Conservation (phyloP, 2,113 vertebrate species). For the Hassar affinis region DNA sequence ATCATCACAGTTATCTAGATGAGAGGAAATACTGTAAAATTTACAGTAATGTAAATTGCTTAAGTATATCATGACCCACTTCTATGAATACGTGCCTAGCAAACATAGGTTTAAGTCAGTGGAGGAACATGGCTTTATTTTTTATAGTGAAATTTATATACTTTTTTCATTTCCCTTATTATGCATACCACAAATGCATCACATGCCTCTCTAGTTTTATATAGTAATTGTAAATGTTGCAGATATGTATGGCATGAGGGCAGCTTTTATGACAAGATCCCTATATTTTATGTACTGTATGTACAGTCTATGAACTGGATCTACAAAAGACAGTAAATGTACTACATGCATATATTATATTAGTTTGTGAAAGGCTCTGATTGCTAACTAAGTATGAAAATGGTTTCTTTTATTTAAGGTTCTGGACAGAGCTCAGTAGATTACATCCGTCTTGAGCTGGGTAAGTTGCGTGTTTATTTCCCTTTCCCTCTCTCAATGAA, state of each 20-base stretch:
- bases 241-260: neutral
- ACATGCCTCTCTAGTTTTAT: neutral
- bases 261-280: neutral
- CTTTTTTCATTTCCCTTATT: neutral
- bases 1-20: too few species aligned
- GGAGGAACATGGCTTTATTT: too few species aligned
- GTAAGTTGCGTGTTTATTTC: conserved; percentile 18
- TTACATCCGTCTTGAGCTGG: conserved; percentile 35
- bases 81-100: neutral
- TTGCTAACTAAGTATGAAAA: neutral
- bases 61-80: neutral
- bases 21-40: too few species aligned
- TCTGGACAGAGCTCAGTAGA: neutral
- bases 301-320: neutral
- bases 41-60: neutral
- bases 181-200: neutral
- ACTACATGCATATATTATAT: neutral
- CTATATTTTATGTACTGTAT: neutral
- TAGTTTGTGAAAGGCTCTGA: neutral
- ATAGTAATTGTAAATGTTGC: neutral
- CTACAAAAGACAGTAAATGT: neutral
- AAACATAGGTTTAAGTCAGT: too few species aligned
- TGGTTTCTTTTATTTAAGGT: neutral
- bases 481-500: conserved; percentile 20
- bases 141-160: neutral